Conservation (phyloP, 2,113 vertebrate species). For the Pangasianodon hypophthalmus region DNA sequence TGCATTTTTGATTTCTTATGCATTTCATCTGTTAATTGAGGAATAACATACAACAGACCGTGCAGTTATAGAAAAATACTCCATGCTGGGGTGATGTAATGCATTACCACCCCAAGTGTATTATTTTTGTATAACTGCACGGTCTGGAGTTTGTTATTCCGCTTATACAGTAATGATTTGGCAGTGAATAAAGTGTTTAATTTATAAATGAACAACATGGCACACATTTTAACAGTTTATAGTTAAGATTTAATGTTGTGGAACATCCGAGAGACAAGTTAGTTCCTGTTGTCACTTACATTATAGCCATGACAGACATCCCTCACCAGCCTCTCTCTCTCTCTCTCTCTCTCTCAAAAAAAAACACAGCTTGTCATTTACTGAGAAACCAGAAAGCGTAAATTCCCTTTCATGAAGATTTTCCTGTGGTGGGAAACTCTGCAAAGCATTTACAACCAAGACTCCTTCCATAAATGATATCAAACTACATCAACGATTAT, state of each 20-base stretch:
- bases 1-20: background rate
- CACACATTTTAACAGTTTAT: background rate
- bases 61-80: background rate
- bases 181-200: background rate
- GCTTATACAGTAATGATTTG: background rate
- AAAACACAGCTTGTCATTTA: background rate
- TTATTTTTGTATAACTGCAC: background rate
- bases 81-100: background rate
- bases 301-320: background rate
- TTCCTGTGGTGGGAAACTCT: background rate
- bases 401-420: background rate
- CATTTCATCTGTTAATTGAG: background rate
- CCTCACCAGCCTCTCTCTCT: background rate
- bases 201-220: background rate
- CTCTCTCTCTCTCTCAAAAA: background rate
- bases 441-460: background rate
- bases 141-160: background rate
- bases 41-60: background rate
- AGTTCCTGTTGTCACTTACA: background rate
- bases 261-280: background rate
- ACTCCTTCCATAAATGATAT: background rate
- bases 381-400: background rate
- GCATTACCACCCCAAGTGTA: background rate
- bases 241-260: background rate
- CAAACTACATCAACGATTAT: too few species aligned